These are phyloP conservation scores for Phalacrocorax carbo DNA, from an alignment of 2,113 vertebrate species.

Conservation along the genomic window DNA sequence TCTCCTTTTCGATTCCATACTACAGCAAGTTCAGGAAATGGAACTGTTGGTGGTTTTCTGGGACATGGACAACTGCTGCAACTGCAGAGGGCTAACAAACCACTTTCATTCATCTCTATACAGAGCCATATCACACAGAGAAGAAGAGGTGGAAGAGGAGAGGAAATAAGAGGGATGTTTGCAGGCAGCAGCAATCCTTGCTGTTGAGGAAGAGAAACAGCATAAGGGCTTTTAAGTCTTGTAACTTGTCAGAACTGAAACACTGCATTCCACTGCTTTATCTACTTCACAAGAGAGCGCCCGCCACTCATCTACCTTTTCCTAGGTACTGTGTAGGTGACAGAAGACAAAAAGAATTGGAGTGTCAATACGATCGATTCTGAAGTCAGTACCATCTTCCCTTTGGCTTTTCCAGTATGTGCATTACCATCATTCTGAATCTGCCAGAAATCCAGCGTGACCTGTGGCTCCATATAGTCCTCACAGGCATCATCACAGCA, in stretches of 20 bases:
- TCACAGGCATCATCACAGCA: neutral
- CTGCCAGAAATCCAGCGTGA: neutral
- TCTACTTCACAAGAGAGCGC: neutral
- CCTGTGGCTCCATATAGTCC: neutral
- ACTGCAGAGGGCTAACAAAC: neutral
- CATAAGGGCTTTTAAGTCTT: neutral
- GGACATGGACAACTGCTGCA: neutral
- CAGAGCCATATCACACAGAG: rapidly evolving
- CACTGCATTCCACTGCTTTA: neutral
- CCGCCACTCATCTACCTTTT: neutral
- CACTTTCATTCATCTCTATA: neutral
- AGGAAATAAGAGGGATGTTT: neutral
- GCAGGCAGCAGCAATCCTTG: neutral
- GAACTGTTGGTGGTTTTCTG: neutral
- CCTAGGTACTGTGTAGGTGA: neutral
- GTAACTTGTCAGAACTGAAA: neutral
- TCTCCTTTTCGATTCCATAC: neutral
- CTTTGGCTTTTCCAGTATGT: neutral
- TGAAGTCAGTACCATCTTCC: neutral
- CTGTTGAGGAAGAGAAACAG: neutral
- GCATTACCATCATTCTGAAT: neutral
- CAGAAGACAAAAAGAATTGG: neutral
- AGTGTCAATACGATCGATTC: neutral
- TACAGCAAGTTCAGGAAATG: neutral
- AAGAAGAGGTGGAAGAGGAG: neutral